A percentile compares a stretch with the other conserved stretches of the same genome.
phyloP scores from a whole-genome alignment of 1,140 invertebrate genomes.

The Trichonephila clavata region DNA sequence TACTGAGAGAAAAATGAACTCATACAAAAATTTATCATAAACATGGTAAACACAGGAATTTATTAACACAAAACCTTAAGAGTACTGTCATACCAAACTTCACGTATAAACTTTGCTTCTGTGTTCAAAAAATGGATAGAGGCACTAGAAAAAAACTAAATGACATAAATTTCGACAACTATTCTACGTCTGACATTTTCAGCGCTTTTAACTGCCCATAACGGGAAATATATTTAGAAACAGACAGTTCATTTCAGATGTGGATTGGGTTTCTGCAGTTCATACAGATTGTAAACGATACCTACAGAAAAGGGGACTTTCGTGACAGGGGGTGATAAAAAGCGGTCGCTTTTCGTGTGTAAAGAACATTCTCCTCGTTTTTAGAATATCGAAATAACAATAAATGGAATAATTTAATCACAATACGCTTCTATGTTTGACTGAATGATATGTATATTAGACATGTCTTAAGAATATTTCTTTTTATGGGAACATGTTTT shows the following conservation, averaged over 20 bases:
- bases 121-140: background rate
- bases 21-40: too few species aligned
- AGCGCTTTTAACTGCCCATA: slow-evolving; percentile 26
- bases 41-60: background rate
- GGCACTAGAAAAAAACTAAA: background rate
- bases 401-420: slow-evolving; percentile 67
- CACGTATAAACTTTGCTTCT: background rate
- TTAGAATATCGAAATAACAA: slow-evolving; percentile 55
- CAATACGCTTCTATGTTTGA: background rate
- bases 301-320: background rate
- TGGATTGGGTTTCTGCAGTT: background rate
- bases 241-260: slow-evolving; percentile 4
- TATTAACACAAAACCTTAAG: background rate
- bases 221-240: slow-evolving; percentile 33
- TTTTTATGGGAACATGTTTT: background rate
- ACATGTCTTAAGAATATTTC: slow-evolving; percentile 2
- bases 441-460: background rate
- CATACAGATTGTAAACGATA: slow-evolving; percentile 18
- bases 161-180: slow-evolving; percentile 26
- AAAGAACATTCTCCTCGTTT: background rate
- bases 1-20: too few species aligned
- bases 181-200: slow-evolving; percentile 34
- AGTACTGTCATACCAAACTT: background rate
- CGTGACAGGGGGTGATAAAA: slow-evolving; percentile 42
- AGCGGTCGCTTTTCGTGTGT: slow-evolving; percentile 27